phyloP scores from a whole-genome alignment of 2,797 vertebrate species.

The Sebastes vulpes region DNA sequence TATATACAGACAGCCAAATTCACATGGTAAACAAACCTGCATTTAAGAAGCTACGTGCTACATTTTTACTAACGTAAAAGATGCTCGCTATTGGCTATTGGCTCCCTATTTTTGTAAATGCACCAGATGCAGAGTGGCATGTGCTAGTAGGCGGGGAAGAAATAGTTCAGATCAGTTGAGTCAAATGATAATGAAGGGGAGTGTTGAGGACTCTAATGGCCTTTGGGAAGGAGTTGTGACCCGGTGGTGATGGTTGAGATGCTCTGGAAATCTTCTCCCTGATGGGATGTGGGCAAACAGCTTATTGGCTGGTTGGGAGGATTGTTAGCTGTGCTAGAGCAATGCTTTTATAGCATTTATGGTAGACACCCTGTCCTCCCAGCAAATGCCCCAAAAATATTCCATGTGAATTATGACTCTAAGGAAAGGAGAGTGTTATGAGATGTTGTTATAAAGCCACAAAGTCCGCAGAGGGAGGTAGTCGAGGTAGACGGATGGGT shows the following conservation, averaged over 20 bases:
- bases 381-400: constrained; percentile 8
- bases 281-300: not conserved
- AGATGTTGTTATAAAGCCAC: constrained; percentile 14
- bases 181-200: not conserved
- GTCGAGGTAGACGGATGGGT: not conserved
- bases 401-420: constrained; percentile 3
- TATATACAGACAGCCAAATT: not conserved
- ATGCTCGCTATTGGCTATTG: not conserved
- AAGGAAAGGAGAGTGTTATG: not conserved
- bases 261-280: constrained; percentile 11
- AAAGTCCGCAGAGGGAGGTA: constrained; percentile 2
- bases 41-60: not conserved
- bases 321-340: not conserved
- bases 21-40: not conserved
- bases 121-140: not conserved
- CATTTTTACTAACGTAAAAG: not conserved
- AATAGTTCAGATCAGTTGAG: not conserved
- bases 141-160: not conserved
- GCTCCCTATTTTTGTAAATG: not conserved
- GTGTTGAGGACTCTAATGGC: not conserved
- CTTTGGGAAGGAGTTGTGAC: not conserved
- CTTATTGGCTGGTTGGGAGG: not conserved
- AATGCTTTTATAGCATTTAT: constrained; percentile 10
- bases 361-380: not conserved
- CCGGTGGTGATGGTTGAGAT: not conserved